A percentile compares a stretch with the other conserved stretches of the same genome.
phyloP scores from a whole-genome alignment of 2,113 vertebrate species.

The Cyrtonyx montezumae region DNA sequence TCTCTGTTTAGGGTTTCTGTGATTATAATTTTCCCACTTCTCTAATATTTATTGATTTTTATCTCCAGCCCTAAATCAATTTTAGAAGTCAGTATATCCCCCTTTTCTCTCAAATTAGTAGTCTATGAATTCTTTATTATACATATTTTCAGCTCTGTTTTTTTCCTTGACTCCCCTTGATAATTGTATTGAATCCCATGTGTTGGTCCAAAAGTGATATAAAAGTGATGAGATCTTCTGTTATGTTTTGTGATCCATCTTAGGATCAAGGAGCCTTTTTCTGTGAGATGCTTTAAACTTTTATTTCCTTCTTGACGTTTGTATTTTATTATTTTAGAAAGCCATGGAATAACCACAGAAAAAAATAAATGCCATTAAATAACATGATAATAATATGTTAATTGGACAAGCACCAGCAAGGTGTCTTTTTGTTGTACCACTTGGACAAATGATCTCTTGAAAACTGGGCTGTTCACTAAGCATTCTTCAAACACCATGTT shows the following conservation, averaged over 20 bases:
- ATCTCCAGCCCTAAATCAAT: not conserved
- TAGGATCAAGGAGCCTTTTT: not conserved
- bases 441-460: not conserved
- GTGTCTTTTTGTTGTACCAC: not conserved
- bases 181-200: not conserved
- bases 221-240: not conserved
- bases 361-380: not conserved
- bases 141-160: not conserved
- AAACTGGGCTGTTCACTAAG: not conserved
- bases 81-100: not conserved
- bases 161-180: not conserved
- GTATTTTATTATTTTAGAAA: not conserved
- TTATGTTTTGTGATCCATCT: not conserved
- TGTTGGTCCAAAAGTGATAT: not conserved
- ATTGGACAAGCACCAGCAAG: not conserved
- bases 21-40: rapidly evolving
- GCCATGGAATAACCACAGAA: not conserved
- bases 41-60: not conserved
- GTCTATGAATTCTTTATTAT: not conserved
- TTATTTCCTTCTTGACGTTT: not conserved
- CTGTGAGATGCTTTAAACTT: not conserved
- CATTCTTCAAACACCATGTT: not conserved
- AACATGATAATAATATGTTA: not conserved
- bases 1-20: not conserved
- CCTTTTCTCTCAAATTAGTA: not conserved